phyloP scores from a whole-genome alignment of 2,888 invertebrate genomes.

The Emmelina monodactyla region DNA sequence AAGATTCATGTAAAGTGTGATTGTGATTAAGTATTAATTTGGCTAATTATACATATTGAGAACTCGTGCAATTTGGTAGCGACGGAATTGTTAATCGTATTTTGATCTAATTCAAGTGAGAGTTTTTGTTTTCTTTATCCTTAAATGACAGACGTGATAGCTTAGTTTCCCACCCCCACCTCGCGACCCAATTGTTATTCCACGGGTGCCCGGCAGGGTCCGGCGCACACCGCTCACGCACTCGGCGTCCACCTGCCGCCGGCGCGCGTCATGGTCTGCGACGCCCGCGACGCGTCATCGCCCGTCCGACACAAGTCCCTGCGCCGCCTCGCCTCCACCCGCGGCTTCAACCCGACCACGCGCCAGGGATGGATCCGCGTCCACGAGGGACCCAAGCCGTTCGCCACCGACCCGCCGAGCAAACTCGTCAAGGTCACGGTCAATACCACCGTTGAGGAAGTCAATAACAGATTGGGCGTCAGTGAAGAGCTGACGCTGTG shows the following conservation, averaged over 20 bases:
- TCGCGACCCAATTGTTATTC: constrained; percentile 61
- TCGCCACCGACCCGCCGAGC: constrained; percentile 56
- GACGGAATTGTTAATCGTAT: too few species aligned
- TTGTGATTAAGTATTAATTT: too few species aligned
- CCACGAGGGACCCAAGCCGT: constrained; percentile 64
- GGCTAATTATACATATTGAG: too few species aligned
- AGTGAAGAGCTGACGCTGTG: constrained; percentile 54
- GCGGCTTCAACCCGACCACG: constrained; percentile 46
- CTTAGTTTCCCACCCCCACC: constrained; percentile 64
- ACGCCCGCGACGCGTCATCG: constrained; percentile 57
- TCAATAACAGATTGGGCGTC: constrained; percentile 56
- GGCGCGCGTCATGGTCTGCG: constrained; percentile 55
- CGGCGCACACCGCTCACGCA: constrained; percentile 41
- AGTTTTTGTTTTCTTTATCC: too few species aligned
- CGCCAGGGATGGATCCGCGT: constrained; percentile 70
- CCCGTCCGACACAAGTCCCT: constrained; percentile 50
- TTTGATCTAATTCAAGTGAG: too few species aligned
- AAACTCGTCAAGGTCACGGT: constrained; percentile 65
- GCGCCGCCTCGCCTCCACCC: constrained; percentile 57
- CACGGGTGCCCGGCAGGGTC: constrained; percentile 25
- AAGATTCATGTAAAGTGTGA: too few species aligned
- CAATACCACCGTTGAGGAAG: constrained; percentile 64
- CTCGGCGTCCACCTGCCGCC: constrained; percentile 43
- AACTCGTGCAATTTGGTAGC: too few species aligned
- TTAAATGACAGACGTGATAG: too few species aligned